These are phyloP conservation scores for Smittia sp. DNA, from an alignment of 2,888 invertebrate genomes.

Conservation along the genomic window DNA sequence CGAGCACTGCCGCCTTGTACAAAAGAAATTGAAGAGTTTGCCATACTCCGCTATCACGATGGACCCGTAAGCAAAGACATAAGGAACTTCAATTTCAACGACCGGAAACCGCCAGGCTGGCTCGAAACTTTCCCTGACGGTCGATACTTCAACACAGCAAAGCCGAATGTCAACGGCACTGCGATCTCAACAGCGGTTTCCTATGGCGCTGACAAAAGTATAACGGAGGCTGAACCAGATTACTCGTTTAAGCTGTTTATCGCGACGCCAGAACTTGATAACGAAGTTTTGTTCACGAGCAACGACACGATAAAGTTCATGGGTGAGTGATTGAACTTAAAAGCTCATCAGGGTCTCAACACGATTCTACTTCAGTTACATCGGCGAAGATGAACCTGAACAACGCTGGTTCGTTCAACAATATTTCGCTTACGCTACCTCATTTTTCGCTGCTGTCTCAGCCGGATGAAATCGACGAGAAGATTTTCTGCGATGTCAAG, in stretches of 20 bases:
- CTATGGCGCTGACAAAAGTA: constrained; percentile 43
- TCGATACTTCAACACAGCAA: constrained; percentile 29
- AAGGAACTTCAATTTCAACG: not conserved
- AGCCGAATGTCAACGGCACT: constrained; percentile 44
- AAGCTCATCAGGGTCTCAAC: not conserved
- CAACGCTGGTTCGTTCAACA: constrained; percentile 60
- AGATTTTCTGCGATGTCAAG: constrained; percentile 47
- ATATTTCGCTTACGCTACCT: constrained; percentile 73
- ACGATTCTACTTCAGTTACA: not conserved
- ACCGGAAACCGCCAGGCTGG: constrained; percentile 10
- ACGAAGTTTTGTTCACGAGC: constrained; percentile 45
- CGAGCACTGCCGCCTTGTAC: constrained; percentile 41
- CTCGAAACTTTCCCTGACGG: not conserved
- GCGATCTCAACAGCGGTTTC: constrained; percentile 43
- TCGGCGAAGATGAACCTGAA: constrained; percentile 45
- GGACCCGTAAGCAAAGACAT: not conserved
- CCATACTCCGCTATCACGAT: constrained; percentile 23
- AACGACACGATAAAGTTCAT: constrained; percentile 46
- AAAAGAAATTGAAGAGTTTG: constrained; percentile 39
- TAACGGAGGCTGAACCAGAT: constrained; percentile 45
- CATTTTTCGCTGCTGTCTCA: constrained; percentile 76
- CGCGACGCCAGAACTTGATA: constrained; percentile 45
- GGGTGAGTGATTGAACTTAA: constrained; percentile 44
- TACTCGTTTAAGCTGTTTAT: constrained; percentile 46
- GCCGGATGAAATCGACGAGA: constrained; percentile 47